Evolutionary conservation across 2,797 vertebrate species (phyloP), one percentile per base, ranked within the genome.

Genomic region (Okamejei kenojei): DNA sequence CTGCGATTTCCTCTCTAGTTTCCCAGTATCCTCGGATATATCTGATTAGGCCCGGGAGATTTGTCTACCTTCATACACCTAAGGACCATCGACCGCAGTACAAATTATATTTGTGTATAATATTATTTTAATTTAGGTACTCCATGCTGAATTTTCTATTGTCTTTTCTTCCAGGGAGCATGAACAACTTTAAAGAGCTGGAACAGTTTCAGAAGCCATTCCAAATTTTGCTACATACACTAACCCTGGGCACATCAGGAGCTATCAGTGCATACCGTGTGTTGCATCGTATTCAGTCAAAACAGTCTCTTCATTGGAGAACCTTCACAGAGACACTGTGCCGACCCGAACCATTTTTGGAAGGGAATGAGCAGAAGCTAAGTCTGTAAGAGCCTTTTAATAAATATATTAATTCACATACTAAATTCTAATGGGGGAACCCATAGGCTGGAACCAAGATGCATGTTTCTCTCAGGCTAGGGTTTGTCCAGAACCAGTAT

Each of bases 221-320:
- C 71, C 71, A 54, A 45, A n/a, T 45, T 11, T 26, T 92, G 11
- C 68, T 92, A 7, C 35, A 73, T 10, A 11, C 71, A 8, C 38
- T 92, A 35, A 58, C 71, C 38, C 11, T 17, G 21, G 38, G 90
- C 38, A 13, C 35, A n/a, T 45, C 71, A 7, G 90, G 90, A 76
- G 90, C 90, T 54, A 19, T 29, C 5, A n/a, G 21, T n/a, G 90
- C 90, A 15, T 92, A 54, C 54, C 90, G 54, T n/a, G 0, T 76
- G 17, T 38, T 92, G 26, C 90, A 76, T 38, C 90, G 65, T 17
- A 35, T 88, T 17, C 84, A 88, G 65, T 26, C 90, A 54, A 54
- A 91, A 38, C 71, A 92, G 71, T 13, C 90, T 54, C 71, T 92
- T 26, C 68, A 54, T n/a, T 92, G 90, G 90, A 45, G 71, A 54